Evolutionary conservation across 2,113 vertebrate species (phyloP).

Genomic region (Mus pahari): DNA sequence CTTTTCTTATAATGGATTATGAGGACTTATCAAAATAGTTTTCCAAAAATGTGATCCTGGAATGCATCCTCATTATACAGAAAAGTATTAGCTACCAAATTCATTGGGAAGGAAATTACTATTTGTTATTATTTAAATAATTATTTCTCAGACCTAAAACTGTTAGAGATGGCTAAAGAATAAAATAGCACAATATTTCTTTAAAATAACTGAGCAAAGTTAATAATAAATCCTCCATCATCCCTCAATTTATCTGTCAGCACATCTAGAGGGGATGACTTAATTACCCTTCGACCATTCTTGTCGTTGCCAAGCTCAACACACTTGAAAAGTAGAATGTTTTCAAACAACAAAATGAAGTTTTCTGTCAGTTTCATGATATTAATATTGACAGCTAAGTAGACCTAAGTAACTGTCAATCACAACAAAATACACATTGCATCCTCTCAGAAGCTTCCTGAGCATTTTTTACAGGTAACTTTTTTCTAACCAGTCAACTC

Average conservation of each 20-base stretch:
- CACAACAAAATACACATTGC: neutral
- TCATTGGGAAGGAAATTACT: slow-evolving; percentile 12
- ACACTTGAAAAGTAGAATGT: neutral
- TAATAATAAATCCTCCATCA: slow-evolving; percentile 11
- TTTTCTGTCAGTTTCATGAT: neutral
- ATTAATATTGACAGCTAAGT: neutral
- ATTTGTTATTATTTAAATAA: slow-evolving; percentile 52
- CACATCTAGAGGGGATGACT: slow-evolving; percentile 40
- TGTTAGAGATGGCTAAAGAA: slow-evolving; percentile 59
- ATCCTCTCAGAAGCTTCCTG: neutral
- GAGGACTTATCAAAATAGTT: slow-evolving; percentile 9
- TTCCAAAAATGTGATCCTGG: neutral
- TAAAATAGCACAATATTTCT: slow-evolving; percentile 66
- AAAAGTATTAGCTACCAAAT: neutral
- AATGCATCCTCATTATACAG: slow-evolving; percentile 51
- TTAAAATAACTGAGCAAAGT: slow-evolving; percentile 66
- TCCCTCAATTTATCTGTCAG: slow-evolving; percentile 4
- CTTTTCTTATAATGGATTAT: slow-evolving; percentile 1
- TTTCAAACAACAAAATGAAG: slow-evolving; percentile 11
- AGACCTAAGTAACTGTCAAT: neutral
- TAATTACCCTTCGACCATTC: slow-evolving; percentile 56
- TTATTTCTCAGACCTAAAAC: slow-evolving; percentile 67
- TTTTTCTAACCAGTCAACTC: neutral
- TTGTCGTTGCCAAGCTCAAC: neutral
- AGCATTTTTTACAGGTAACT: neutral